Percentiles rank a stretch among this genome's conserved stretches.
Conservation (phyloP, 2,888 invertebrate species). For the Platerodrilus igneus region DNA sequence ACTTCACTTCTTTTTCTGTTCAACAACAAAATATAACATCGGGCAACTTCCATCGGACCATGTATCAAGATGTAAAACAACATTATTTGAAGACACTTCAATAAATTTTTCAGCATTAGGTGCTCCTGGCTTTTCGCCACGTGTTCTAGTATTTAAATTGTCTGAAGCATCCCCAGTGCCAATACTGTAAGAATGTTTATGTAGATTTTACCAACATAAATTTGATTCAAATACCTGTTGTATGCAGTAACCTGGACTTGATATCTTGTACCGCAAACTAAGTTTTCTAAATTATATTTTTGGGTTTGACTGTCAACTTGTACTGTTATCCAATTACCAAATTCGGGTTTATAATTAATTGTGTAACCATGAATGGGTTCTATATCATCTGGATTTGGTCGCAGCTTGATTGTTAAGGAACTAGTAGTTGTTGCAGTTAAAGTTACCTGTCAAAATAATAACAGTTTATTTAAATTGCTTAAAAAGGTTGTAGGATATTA, state of each 20-base stretch:
- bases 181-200: slow-evolving; percentile 56
- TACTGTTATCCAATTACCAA: slow-evolving; percentile 89
- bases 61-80: slow-evolving; percentile 84
- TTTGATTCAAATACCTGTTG: slow-evolving; percentile 63
- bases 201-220: slow-evolving; percentile 6
- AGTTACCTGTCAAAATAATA: slow-evolving; percentile 53
- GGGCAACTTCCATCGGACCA: slow-evolving; percentile 96
- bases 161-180: slow-evolving; percentile 90
- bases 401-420: slow-evolving; percentile 67
- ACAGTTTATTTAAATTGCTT: background rate
- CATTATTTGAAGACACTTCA: slow-evolving; percentile 88
- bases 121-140: slow-evolving; percentile 89
- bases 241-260: slow-evolving; percentile 91
- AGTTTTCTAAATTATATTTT: slow-evolving; percentile 79
- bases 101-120: slow-evolving; percentile 89
- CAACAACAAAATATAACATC: slow-evolving; percentile 92
- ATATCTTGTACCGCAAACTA: slow-evolving; percentile 90
- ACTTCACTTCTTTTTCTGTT: slow-evolving; percentile 88
- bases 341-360: slow-evolving; percentile 89
- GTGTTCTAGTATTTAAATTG: slow-evolving; percentile 82
- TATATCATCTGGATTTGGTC: slow-evolving; percentile 70
- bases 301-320: slow-evolving; percentile 67
- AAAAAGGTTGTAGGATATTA: background rate
- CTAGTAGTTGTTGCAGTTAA: slow-evolving; percentile 72
- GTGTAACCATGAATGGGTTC: slow-evolving; percentile 91